phyloP scores from a whole-genome alignment of 1,140 invertebrate species.

The Bradynema listronoti region DNA sequence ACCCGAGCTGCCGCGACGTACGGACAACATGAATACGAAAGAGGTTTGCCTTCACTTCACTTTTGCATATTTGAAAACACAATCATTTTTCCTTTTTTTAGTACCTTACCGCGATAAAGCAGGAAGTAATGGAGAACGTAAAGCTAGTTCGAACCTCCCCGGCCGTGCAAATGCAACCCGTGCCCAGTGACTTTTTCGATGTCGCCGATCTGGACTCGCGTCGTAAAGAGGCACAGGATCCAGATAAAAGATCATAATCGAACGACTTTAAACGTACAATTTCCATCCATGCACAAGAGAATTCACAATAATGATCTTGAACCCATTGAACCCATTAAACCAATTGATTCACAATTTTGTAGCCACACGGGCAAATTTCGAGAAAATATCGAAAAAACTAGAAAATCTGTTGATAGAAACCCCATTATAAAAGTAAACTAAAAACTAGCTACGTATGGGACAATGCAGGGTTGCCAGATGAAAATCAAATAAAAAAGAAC shows the following conservation, averaged over 20 bases:
- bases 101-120: slow-evolving; percentile 45
- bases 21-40: slow-evolving; percentile 84
- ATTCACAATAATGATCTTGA: no score
- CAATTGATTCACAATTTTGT: no score
- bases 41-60: slow-evolving; percentile 47
- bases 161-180: slow-evolving; percentile 51
- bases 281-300: no score
- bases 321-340: no score
- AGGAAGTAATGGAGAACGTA: slow-evolving; percentile 50
- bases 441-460: no score
- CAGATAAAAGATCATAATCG: background rate
- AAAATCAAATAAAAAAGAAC: no score
- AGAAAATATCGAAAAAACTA: no score
- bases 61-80: slow-evolving; percentile 4
- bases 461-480: no score
- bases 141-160: slow-evolving; percentile 40
- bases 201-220: slow-evolving; percentile 28
- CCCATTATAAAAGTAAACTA: no score
- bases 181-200: slow-evolving; percentile 36
- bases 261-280: no score
- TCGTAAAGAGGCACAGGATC: slow-evolving; percentile 7
- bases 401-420: no score
- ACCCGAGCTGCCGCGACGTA: slow-evolving; percentile 74
- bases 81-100: slow-evolving; percentile 23
- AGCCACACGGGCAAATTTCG: no score